phyloP scores from a whole-genome alignment of 2,888 invertebrate genomes.

The Tetragnatha montana region DNA sequence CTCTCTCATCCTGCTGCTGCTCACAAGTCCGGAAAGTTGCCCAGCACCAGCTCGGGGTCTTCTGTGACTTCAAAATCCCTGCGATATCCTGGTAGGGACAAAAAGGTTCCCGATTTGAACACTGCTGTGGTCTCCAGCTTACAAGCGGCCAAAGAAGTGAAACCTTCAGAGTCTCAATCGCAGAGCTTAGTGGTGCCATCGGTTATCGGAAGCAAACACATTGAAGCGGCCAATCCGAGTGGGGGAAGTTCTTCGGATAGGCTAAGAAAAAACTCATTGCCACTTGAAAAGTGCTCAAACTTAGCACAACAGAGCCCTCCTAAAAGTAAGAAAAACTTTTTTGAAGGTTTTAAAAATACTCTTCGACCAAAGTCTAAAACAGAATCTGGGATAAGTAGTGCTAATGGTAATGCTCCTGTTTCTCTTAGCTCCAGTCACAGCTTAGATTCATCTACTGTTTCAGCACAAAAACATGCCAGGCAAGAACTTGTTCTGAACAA shows the following conservation, averaged over 20 bases:
- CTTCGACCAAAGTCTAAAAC: constrained; percentile 70
- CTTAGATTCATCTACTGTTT: constrained; percentile 70
- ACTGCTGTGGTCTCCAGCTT: constrained; percentile 25
- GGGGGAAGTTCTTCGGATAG: constrained; percentile 26
- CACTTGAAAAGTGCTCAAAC: constrained; percentile 64
- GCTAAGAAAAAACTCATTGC: constrained; percentile 69
- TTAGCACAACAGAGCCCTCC: constrained; percentile 69
- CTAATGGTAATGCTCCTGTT: constrained; percentile 56
- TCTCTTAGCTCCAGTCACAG: constrained; percentile 72
- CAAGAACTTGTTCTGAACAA: constrained; percentile 61
- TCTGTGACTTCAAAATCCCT: constrained; percentile 70
- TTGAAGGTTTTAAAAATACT: constrained; percentile 71
- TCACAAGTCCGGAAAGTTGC: constrained; percentile 71
- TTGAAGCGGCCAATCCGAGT: constrained; percentile 16
- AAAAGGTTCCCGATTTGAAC: constrained; percentile 63
- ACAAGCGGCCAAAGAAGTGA: constrained; percentile 27
- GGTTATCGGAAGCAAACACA: constrained; percentile 43
- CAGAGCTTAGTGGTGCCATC: constrained; percentile 68
- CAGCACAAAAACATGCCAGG: constrained; percentile 58
- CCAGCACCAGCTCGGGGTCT: constrained; percentile 46
- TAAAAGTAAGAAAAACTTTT: constrained; percentile 70
- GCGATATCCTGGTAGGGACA: constrained; percentile 67
- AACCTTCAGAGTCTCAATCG: constrained; percentile 51
- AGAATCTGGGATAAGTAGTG: constrained; percentile 61
- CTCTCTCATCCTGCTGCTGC: constrained; percentile 77